Percentiles rank a stretch among this genome's conserved stretches.
Conservation (phyloP, 2,113 vertebrate genomes). For the Nothoprocta perdicaria region DNA sequence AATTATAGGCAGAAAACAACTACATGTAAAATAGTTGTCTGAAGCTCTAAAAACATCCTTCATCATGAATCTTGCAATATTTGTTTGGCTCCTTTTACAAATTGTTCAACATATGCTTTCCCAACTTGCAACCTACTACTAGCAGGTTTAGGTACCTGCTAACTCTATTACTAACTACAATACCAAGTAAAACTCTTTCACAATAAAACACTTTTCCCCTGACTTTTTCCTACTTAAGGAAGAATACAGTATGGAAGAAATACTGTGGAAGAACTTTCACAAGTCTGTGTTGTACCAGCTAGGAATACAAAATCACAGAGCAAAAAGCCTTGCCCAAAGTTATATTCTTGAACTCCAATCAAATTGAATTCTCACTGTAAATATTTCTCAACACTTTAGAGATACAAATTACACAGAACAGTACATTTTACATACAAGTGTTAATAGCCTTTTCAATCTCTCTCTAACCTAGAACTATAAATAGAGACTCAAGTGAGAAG, state of each 20-base stretch:
- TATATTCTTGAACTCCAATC: not conserved
- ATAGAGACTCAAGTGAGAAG: constrained; percentile 2
- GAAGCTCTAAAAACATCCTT: not conserved
- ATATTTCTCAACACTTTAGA: not conserved
- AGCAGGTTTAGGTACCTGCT: not conserved
- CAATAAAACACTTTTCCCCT: not conserved
- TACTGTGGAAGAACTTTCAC: not conserved
- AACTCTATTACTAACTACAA: not conserved
- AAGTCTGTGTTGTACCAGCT: not conserved
- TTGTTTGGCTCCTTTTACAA: not conserved
- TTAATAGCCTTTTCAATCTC: constrained; percentile 43
- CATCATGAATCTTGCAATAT: not conserved
- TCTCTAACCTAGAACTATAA: constrained; percentile 40
- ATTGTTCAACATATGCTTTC: not conserved
- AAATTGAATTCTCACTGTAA: not conserved
- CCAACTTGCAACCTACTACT: not conserved
- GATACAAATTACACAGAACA: not conserved
- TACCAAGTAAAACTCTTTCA: not conserved
- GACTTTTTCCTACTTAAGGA: not conserved
- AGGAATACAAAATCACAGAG: not conserved
- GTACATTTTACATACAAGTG: not conserved
- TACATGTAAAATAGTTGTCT: not conserved
- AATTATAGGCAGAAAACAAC: not conserved
- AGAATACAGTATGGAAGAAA: not conserved
- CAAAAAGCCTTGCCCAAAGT: not conserved